Evolutionary conservation across 1,140 invertebrate species (phyloP), one percentile per base, ranked within the genome.

Genomic region (Geopemphigus sp.): DNA sequence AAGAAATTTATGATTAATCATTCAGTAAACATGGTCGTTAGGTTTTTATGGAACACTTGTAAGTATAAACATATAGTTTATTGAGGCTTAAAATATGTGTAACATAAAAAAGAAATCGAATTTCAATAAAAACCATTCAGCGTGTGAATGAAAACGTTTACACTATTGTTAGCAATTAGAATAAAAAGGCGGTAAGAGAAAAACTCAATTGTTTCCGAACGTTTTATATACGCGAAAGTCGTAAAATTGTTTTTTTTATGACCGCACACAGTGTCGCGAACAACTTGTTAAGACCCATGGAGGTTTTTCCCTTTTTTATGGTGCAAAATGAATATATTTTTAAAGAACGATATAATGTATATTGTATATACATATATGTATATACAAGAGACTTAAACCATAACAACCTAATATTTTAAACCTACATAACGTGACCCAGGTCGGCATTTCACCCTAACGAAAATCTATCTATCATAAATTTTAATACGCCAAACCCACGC

Each of bases 171-270:
- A 72, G 68, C 68, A 72, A 72, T 72, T 72, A 72, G 68, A 12
- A 72, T n/a, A 72, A 70, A 70, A 70, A 59, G 54, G 32, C 29
- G 19, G 17, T 26, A 59, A n/a, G 32, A 74, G 32, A 76, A 54
- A 17, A 57, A 76, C 29, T 59, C 54, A 14, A 76, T 57, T 76
- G 72, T 76, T 76, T 76, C 32, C 10, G 32, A 76, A 59, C 54
- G 22, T 39, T 59, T 59, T 39, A 57, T 74, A 57, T 56, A 14
- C 53, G 32, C 5, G 29, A 45, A 57, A 59, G 72, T 76, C 72
- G 54, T 76, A 76, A 76, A 76, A 76, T 76, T 59, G 53, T 4
- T 57, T 76, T 74, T 68, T 76, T 76, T 57, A 76, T 29, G 72
- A 76, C 32, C 72, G 54, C 32, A 50, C 72, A 76, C 53, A 39